Base-by-base conservation (phyloP, 1,140 invertebrate genomes). In the Calephelis nemesis region DNA sequence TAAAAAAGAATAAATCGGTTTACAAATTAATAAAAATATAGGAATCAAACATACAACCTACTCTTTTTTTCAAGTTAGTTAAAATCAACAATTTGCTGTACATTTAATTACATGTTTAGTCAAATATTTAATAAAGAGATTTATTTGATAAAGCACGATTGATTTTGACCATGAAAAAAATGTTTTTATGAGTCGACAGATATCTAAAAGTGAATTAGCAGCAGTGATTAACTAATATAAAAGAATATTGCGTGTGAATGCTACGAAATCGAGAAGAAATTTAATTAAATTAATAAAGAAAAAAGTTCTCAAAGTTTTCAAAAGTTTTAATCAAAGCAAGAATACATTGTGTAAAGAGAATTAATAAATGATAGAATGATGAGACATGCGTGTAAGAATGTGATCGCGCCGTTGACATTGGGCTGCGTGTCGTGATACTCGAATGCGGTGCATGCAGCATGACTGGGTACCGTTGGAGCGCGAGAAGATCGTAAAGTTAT, bases 401-500 rank as follows among this genome's bases (percentile, higher is more conserved):
- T 68, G 71, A 72, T 73, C 74, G 77, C 75, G 79, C 78, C 83
- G 80, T 84, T 82, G 81, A 82, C 78, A 83, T 79, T 81, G 80
- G 65, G 54, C 73, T 52, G 74, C 60, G 62, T 69, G 68, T 60
- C 63, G 68, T 60, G 68, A 60, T 68, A 70, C 54, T 62, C 58
- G 68, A 62, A 65, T 52, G 60, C 67, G 63, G 70, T 54, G 49
- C 65, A 54, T 65, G 67, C 47, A 54, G 45, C 48, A 69, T 77
- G 73, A 76, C 78, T 64, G 73, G 78, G 79, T 90, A 91, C 87
- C 87, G 76, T 88, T 83, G 77, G 78, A 76, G 73, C 86, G 83
- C 77, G 85, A 81, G 85, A 89, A 89, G 72, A 91, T 81, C 74
- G 88, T 79, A 76, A 91, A 85, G 81, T 85, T 87, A 68, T 78